phyloP scores from a whole-genome alignment of 2,888 invertebrate genomes.

The Tridacna gigas region DNA sequence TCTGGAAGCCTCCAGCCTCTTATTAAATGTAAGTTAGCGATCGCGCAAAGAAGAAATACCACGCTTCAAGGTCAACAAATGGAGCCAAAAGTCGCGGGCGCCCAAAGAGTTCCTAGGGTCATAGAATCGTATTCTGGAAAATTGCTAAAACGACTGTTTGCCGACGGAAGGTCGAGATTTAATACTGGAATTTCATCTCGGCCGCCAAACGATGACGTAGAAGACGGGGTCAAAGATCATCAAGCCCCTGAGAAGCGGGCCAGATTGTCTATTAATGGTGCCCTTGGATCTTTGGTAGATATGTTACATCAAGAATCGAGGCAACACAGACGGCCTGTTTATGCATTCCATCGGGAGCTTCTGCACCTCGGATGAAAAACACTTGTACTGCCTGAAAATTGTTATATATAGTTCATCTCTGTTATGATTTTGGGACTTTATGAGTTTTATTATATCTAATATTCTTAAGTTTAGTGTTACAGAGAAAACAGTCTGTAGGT shows the following conservation, averaged over 20 bases:
- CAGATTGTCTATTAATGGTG: constrained; percentile 55
- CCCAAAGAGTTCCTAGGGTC: background rate
- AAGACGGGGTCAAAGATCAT: constrained; percentile 7
- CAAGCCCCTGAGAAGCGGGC: constrained; percentile 35
- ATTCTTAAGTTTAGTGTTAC: too few species aligned
- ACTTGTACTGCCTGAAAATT: background rate
- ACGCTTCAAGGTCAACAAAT: background rate
- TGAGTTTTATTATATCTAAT: too few species aligned
- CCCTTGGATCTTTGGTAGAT: constrained; percentile 48
- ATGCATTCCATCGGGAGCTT: constrained; percentile 48
- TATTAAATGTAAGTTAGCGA: background rate
- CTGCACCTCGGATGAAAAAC: constrained; percentile 38
- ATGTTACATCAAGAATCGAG: constrained; percentile 47
- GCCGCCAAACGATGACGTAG: constrained; percentile 4
- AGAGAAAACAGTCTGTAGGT: background rate
- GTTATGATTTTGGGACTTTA: too few species aligned
- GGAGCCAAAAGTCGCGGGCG: background rate
- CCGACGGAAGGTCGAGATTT: background rate
- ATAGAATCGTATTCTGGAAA: constrained; percentile 31
- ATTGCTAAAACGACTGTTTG: constrained; percentile 22
- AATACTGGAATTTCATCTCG: background rate
- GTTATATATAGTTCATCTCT: background rate
- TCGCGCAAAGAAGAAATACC: constrained; percentile 7
- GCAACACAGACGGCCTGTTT: constrained; percentile 37
- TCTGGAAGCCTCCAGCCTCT: constrained; percentile 36